Conservation (phyloP, 2,888 invertebrate genomes). For the Apamea sordens region DNA sequence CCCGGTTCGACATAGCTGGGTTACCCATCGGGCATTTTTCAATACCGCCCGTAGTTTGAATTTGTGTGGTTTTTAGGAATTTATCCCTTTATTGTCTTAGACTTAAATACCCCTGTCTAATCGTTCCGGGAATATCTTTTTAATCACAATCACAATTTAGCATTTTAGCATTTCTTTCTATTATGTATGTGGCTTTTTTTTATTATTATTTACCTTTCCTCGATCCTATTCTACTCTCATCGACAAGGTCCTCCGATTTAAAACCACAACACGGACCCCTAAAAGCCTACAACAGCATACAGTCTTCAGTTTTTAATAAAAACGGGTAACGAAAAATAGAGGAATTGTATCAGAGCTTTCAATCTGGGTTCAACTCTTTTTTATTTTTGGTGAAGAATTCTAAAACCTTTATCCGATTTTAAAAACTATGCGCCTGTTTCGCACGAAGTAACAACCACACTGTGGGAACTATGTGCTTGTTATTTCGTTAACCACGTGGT, state of each 20-base stretch:
- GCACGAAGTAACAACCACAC: background rate
- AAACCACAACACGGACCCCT: constrained; percentile 11
- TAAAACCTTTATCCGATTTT: constrained; percentile 45
- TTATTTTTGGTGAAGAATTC: constrained; percentile 25
- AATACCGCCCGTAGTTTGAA: background rate
- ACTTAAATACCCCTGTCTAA: background rate
- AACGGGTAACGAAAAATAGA: constrained; percentile 54
- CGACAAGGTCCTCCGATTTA: background rate
- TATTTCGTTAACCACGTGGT: background rate
- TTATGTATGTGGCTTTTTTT: background rate
- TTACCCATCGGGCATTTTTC: background rate
- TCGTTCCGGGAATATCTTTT: background rate
- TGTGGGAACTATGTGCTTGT: background rate
- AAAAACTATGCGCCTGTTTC: constrained; percentile 17
- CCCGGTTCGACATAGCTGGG: background rate
- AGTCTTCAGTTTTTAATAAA: constrained; percentile 67
- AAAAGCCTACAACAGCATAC: constrained; percentile 45
- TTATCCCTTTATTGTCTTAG: background rate
- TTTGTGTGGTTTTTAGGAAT: background rate
- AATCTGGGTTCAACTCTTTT: constrained; percentile 54
- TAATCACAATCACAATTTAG: background rate
- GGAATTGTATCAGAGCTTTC: constrained; percentile 56
- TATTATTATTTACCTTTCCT: too few relatives aligned
- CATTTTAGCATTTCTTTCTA: too few relatives aligned
- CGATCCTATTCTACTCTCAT: background rate